Base-by-base conservation (phyloP, 2,888 invertebrate species). In the Yponomeuta plumbellus region DNA sequence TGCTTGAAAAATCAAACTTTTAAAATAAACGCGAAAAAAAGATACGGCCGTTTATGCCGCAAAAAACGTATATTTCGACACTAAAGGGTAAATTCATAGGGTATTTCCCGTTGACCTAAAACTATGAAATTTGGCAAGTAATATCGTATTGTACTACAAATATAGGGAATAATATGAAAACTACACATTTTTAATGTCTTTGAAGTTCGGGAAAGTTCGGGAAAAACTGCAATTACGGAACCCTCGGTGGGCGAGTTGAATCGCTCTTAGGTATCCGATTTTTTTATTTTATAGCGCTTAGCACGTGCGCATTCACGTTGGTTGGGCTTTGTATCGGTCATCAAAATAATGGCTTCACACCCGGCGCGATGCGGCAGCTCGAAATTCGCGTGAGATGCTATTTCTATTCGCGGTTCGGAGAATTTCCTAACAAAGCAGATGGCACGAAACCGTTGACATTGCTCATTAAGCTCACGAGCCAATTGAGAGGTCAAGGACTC, bases 381-480 rank as follows among this genome's bases (percentile, higher is more conserved):
- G 79, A 58, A 66, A 77, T 79, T 76, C 77, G 77, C 81, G 76
- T 77, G 78, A 76, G 73, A 67, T 75, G 74, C 72, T 75, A 72
- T 70, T 70, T 69, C 65, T 71, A 71, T 72, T 77, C 76, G 77
- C 74, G 75, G 73, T 75, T 73, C 73, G 71, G 73, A 61, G 68
- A 70, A 69, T 68, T 69, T 52, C 17, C 5, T 79, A 76, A 77
- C 79, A 72, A 75, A 73, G 71, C 69, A 74, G 70, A 80, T 82
- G 83, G 84, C 83, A 81, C 81, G 73, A 79, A 72, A 72, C 71
- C 76, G 75, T 76, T 80, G 78, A 78, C 79, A 79, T 79, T 82
- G 80, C 65, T 22, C 22, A 13, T 59, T 22, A 21, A 21, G 44
- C 44, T 11, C 44, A 44, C 44, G 26, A 20, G 13, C 11, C 6